Conservation (phyloP, 2,113 vertebrate genomes). For the Myotis lucifugus region DNA sequence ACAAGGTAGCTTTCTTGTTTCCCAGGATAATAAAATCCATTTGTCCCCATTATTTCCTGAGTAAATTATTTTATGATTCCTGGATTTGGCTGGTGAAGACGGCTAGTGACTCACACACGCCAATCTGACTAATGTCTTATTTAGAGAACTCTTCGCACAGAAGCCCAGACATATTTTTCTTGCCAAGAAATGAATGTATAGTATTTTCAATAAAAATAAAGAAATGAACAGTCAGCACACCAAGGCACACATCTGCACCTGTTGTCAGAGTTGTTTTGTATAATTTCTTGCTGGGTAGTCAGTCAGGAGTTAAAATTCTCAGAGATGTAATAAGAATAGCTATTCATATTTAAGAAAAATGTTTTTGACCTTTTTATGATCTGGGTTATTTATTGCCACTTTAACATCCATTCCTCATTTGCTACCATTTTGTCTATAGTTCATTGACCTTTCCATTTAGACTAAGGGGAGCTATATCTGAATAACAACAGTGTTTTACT, state of each 20-base stretch:
- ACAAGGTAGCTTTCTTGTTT: conserved; percentile 29
- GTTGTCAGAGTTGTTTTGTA: not conserved
- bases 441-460: conserved; percentile 42
- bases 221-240: conserved; percentile 25
- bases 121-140: conserved; percentile 75
- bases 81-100: conserved; percentile 57
- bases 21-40: conserved; percentile 24
- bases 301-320: not conserved
- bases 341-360: not conserved
- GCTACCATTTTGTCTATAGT: not conserved
- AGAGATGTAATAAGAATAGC: not conserved
- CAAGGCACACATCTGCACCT: conserved; percentile 43
- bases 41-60: conserved; percentile 50
- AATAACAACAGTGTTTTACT: conserved; percentile 33
- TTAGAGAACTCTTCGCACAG: conserved; percentile 43
- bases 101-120: conserved; percentile 70
- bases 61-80: conserved; percentile 68
- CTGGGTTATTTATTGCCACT: not conserved
- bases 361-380: conserved; percentile 16
- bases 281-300: not conserved
- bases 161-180: conserved; percentile 40
- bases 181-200: conserved; percentile 70
- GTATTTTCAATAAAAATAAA: conserved; percentile 75
- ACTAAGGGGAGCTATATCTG: conserved; percentile 2
- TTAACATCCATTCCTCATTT: not conserved